Evolutionary conservation across 2,797 vertebrate species (phyloP), one percentile per base, ranked within the genome.

Genomic region (Kryptolebias ocellatus): DNA sequence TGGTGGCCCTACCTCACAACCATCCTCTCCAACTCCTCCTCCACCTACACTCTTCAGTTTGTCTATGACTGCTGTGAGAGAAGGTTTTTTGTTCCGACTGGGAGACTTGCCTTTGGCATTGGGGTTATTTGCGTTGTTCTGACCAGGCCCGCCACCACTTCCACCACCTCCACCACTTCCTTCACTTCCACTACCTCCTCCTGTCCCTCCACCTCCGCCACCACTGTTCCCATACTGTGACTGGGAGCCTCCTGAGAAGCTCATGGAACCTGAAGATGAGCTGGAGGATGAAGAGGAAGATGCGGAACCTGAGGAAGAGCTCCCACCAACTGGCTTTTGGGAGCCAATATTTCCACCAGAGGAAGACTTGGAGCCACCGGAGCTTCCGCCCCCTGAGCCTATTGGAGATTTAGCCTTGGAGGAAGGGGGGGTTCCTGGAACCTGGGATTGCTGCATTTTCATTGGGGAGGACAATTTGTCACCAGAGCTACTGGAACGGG

Each of bases 351-450:
- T 95, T 62, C 93, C 84, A 49, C 92, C 72, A 74, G 96, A 97
- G 76, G 96, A 96, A 0, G 96, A 96, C 75, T 99, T 99, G 72
- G 96, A 96, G 17, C 95, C 91, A 5, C 96, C 95, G 1, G 96
- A 96, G 18, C 95, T 92, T 42, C 92, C 82, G 59, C 95, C 90
- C 71, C 96, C 95, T 9, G 96, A 97, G 49, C 97, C 95, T 90
- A 99, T 98, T 29, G 98, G 98, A 0, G 98, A 99, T 91, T 99
- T 99, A 0, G 97, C 96, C 87, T 99, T 99, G n/a, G 96, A 98
- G 0, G 96, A 97, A 0, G 97, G 96, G 11, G 97, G 97, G 4
- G 98, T 99, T 52, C 96, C 96, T 4, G 97, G 96, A 75, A 99
- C 95, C 60, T 94, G 93, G 34, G 92, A 91, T 76, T 94, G 93